Evolutionary conservation across 2,113 vertebrate genomes (phyloP), one percentile per base, ranked within the genome.

Genomic region (Ameiurus melas): DNA sequence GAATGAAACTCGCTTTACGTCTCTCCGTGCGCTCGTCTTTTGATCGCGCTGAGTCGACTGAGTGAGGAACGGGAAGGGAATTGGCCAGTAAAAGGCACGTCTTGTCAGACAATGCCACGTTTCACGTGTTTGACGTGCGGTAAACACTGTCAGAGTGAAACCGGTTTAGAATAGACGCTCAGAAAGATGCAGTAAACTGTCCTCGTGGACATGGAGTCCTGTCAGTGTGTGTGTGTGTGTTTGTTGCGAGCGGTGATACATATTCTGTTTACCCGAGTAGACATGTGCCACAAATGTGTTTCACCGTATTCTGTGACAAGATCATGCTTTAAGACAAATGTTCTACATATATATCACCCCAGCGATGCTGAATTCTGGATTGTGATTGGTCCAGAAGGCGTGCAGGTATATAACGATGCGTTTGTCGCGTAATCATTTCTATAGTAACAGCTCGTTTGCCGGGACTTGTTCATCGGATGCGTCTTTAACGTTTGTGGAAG

Each of bases 71-170:
- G 33, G 57, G 80, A 82, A 82, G 80, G 80, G 80, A 62, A 82
- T 82, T 60, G 80, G 33, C 55, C 80, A 82, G 60, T 39, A 82
- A 82, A 82, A 57, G 80, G 19, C 30, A 79, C 25, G 77, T 79
- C 77, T 53, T 79, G 33, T 82, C 80, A 82, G 33, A 82, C 60
- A 82, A 60, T 30, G 22, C 12, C 19, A 82, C 19, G 13, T 82
- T 30, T 60, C 80, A 82, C 17, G 13, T 79, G 73, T 53, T n/a
- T 58, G 79, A 82, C 79, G 25, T 5, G 30, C 12, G 2, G 80
- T 82, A 82, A 82, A 82, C 80, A 82, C 57, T 25, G 80, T 82
- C 80, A 82, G 30, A 25, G 80, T 39, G 55, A 82, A 22, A 79
- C 1, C 27, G 47, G 14, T n/a, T 47, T 19, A 1, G 47, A 79